A percentile compares a stretch with the other conserved stretches of the same genome.
Evolutionary conservation across 2,797 vertebrate species (phyloP).

Genomic region (Mycteria americana): DNA sequence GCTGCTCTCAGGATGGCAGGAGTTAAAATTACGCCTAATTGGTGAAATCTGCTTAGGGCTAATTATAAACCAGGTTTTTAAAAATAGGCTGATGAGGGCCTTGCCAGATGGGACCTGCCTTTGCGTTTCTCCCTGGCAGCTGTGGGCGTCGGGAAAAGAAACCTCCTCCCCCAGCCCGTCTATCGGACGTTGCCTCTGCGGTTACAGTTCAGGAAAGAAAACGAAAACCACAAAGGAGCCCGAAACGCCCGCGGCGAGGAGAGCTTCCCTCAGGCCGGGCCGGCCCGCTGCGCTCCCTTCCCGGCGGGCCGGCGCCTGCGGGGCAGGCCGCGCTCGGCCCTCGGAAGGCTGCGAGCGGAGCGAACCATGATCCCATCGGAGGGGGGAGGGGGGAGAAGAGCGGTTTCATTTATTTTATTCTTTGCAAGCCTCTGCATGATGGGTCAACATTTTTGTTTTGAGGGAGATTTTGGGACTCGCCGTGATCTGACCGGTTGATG

Average conservation of each 20-base stretch:
- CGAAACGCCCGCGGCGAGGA: too few relatives aligned
- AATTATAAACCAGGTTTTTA: conserved; percentile 2
- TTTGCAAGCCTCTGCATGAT: neutral
- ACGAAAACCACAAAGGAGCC: neutral
- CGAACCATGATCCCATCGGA: neutral
- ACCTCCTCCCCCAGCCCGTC: neutral
- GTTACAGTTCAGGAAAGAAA: neutral
- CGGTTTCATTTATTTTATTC: neutral
- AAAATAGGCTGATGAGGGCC: neutral
- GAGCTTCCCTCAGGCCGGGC: accelerated
- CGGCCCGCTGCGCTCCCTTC: too few relatives aligned
- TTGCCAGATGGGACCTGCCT: neutral
- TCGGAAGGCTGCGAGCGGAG: neutral
- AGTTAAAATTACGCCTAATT: neutral
- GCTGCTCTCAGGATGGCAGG: neutral
- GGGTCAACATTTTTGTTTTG: neutral
- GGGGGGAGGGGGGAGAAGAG: neutral
- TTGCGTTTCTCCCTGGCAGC: neutral
- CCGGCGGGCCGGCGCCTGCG: neutral
- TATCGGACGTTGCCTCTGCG: neutral
- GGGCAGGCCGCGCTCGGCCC: too few relatives aligned
- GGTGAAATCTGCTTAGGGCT: neutral
- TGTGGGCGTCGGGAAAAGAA: neutral
- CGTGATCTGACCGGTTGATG: neutral
- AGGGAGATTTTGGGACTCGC: neutral